Evolutionary conservation across 2,113 vertebrate genomes (phyloP), one percentile per base, ranked within the genome.

Genomic region (Lophius piscatorius): DNA sequence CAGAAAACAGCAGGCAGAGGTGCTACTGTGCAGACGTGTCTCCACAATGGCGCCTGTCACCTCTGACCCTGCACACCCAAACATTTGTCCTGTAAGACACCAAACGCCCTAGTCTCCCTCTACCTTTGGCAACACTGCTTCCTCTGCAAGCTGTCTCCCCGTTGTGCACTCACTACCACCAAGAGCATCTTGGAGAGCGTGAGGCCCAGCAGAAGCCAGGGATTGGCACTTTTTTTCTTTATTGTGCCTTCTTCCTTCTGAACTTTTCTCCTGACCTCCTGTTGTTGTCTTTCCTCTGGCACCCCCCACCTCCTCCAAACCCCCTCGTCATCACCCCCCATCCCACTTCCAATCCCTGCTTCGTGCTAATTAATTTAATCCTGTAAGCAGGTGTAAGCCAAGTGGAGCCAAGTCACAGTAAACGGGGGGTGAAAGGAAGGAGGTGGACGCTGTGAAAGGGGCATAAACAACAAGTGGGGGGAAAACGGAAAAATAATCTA

Each of bases 351-450:
- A 41, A 80, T 85, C 83, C 89, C 88, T 74, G 81, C 86, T 91
- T 92, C 91, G 85, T 88, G 81, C 88, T 92, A 92, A 92, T 91
- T 92, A 89, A 92, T 91, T 91, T 94, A 94, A 93, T 93, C 93
- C 90, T 91, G 90, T 92, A 92, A 92, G 87, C 92, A 92, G 91
- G 91, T 92, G 91, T 92, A 91, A 94, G 91, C 88, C 90, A 89
- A 80, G 70, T 58, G 77, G 81, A 88, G 83, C 77, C 79, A 82
- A 87, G 87, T 89, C 88, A 83, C 61, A 62, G 80, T 64, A 82
- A 84, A 88, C 61, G 61, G 83, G 50, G 78, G 79, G 71, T 58
- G 74, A 65, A 61, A 76, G 67, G 57, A 72, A 76, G 82, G 80
- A 70, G 83, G 72, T 77, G 51, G 51, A 36, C 64, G 87, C 81